phyloP scores from a whole-genome alignment of 2,797 vertebrate genomes.

The Tenualosa ilisha region DNA sequence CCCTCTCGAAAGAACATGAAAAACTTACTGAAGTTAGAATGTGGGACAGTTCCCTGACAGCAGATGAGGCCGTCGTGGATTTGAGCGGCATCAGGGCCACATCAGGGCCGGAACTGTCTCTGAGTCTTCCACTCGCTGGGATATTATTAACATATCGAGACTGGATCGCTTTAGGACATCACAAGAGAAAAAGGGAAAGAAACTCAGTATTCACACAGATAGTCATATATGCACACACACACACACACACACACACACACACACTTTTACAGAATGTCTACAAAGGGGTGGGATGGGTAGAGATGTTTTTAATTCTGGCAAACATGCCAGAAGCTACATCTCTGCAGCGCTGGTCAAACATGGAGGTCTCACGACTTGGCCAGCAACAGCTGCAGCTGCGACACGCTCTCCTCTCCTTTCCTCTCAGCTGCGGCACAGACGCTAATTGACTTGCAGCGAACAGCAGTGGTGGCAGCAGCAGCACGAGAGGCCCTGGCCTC shows the following conservation, averaged over 20 bases:
- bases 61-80: not conserved
- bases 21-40: conserved; percentile 46
- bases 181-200: conserved; percentile 27
- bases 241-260: conserved; percentile 10
- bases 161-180: conserved; percentile 18
- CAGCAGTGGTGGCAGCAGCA: conserved; percentile 43
- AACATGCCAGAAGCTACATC: conserved; percentile 36
- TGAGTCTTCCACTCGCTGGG: not conserved
- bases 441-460: conserved; percentile 67
- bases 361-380: conserved; percentile 36
- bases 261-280: not conserved
- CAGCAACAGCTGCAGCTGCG: not conserved
- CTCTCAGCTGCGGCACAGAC: conserved; percentile 51
- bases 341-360: conserved; percentile 43
- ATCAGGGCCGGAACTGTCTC: not conserved
- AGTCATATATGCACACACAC: conserved; percentile 5
- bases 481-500: conserved; percentile 44
- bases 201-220: not conserved
- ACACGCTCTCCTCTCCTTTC: too few species aligned
- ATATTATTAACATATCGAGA: conserved; percentile 40
- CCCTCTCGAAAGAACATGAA: conserved; percentile 47
- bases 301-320: conserved; percentile 31
- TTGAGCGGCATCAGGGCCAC: not conserved
- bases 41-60: conserved; percentile 25
- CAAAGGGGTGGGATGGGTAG: not conserved